Evolutionary conservation across 2,113 vertebrate species (phyloP).

Genomic region (Aplodontia rufa): DNA sequence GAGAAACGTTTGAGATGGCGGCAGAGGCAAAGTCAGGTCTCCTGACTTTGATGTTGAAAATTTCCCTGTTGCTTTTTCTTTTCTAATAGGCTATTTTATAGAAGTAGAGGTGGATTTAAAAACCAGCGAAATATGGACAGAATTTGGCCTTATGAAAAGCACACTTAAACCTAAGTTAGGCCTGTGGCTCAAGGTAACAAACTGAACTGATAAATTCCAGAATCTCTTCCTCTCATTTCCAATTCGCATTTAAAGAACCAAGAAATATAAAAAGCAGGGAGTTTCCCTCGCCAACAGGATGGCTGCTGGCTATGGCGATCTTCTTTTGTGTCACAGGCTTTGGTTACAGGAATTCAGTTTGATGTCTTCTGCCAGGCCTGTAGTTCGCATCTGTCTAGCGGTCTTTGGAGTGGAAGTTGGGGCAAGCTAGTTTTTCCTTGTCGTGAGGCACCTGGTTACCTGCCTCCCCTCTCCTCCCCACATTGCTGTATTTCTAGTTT

Average conservation of each 20-base stretch:
- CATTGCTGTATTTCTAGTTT: slow-evolving; percentile 58
- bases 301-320: background rate
- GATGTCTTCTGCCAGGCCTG: background rate
- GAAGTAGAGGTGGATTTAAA: background rate
- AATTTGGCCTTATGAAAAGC: background rate
- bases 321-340: background rate
- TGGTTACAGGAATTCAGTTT: fast-evolving
- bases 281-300: no score
- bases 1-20: background rate
- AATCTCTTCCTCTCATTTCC: background rate
- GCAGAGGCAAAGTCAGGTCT: background rate
- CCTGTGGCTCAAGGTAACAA: background rate
- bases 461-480: background rate
- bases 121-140: background rate
- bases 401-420: background rate
- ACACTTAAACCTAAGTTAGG: background rate
- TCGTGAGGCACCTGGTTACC: background rate
- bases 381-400: background rate
- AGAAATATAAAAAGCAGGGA: background rate
- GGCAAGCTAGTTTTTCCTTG: background rate
- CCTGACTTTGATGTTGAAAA: background rate
- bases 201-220: background rate
- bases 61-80: background rate
- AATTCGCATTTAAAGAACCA: background rate
- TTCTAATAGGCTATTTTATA: background rate